A percentile compares a stretch with the other conserved stretches of the same genome.
Evolutionary conservation across 2,797 vertebrate species (phyloP).

Genomic region (Coregonus ussuriensis): DNA sequence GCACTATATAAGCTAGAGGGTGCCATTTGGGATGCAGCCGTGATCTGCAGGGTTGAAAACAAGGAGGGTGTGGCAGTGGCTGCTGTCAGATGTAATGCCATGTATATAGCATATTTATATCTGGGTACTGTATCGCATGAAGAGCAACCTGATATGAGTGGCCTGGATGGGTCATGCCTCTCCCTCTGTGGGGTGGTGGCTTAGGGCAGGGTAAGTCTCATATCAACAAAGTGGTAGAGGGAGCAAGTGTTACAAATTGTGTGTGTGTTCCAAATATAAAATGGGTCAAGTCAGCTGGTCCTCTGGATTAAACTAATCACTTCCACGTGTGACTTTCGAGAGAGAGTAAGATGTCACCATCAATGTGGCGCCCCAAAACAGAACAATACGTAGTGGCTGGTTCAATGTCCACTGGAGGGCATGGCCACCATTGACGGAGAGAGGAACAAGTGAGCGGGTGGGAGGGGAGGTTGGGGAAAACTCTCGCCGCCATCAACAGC

Average conservation of each 20-base stretch:
- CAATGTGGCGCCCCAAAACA: conserved; percentile 1
- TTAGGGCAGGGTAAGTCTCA: conserved; percentile 25
- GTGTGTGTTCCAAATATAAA: conserved; percentile 19
- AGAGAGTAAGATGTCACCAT: not conserved
- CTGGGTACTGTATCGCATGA: not conserved
- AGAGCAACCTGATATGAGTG: not conserved
- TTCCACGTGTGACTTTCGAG: conserved; percentile 64
- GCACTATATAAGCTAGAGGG: no score
- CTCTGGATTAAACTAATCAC: conserved; percentile 68
- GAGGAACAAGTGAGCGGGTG: not conserved
- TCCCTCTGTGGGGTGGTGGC: not conserved
- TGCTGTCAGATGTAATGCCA: not conserved
- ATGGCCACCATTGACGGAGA: not conserved
- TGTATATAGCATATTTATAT: not conserved
- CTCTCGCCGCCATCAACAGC: conserved; percentile 5
- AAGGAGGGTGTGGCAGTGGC: not conserved
- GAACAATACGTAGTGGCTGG: not conserved
- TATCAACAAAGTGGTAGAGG: conserved; percentile 37
- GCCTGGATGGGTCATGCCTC: not conserved
- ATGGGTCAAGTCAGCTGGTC: conserved; percentile 71
- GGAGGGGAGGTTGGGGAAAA: not conserved
- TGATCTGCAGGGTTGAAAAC: not conserved
- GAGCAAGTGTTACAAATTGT: conserved; percentile 48
- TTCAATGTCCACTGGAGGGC: conserved; percentile 1
- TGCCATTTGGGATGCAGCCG: not conserved